Percentiles rank a stretch among this genome's conserved stretches.
Evolutionary conservation across 1,140 invertebrate genomes (phyloP).

Genomic region (Drosophila nigromelanica): DNA sequence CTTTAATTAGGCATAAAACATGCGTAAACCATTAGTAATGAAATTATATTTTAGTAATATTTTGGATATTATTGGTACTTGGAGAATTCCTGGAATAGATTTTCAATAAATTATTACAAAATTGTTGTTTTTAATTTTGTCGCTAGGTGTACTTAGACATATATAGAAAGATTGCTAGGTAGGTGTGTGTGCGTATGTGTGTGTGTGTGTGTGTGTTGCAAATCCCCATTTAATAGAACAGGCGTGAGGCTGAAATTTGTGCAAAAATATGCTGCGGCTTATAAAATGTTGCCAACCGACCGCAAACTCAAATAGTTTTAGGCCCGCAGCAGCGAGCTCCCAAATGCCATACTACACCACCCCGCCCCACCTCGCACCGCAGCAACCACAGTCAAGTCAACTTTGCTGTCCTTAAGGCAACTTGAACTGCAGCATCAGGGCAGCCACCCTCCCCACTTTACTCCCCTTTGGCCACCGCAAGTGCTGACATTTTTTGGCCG

Average conservation of each 20-base stretch:
- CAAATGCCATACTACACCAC: constrained; percentile 22
- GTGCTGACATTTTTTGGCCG: constrained; percentile 80
- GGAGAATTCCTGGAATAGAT: too few relatives aligned
- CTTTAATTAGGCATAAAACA: too few relatives aligned
- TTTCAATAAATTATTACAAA: too few relatives aligned
- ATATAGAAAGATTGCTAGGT: constrained; percentile 42
- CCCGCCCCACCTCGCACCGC: neutral
- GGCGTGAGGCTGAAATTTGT: constrained; percentile 65
- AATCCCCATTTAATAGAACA: constrained; percentile 78
- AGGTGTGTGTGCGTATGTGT: neutral
- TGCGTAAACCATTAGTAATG: too few relatives aligned
- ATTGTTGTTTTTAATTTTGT: too few relatives aligned
- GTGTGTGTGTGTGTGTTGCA: constrained; percentile 24
- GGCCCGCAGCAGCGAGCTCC: constrained; percentile 21
- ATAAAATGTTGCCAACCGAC: constrained; percentile 59
- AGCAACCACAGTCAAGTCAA: constrained; percentile 60
- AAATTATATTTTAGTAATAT: too few relatives aligned
- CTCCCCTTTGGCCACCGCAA: constrained; percentile 14
- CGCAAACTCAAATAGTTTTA: constrained; percentile 70
- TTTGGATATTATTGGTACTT: too few relatives aligned
- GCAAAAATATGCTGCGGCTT: constrained; percentile 73
- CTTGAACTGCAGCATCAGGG: constrained; percentile 35
- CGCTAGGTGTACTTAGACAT: constrained; percentile 1
- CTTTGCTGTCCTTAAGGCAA: constrained; percentile 55
- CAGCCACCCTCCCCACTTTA: neutral